Evolutionary conservation across 2,888 invertebrate genomes (phyloP), one percentile per base, ranked within the genome.

Genomic region (Epirrita christyi): DNA sequence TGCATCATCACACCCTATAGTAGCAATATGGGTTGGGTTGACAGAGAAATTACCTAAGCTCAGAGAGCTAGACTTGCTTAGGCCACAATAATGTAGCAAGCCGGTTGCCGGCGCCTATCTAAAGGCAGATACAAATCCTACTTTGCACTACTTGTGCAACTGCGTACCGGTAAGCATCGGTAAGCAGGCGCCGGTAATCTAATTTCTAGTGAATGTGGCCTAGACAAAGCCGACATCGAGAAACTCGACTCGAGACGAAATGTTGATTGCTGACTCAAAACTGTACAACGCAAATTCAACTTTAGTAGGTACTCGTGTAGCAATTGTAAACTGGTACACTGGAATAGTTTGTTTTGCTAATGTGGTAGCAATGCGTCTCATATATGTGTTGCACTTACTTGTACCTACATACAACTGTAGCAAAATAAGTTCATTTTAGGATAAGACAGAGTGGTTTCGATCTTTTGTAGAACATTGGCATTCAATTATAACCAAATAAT

Each of bases 41-140:
- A 69, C 69, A 68, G 65, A 69, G 65, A 70, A 72, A 72, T 75
- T 73, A 73, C 61, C 64, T 64, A 71, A 70, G 43, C 52, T 47
- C 44, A 52, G 57, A 34, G 52, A 44, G 32, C 15, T 38, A 41
- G 28, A 41, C 29, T 13, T 29, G 38, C 52, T 40, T 45, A 13
- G 15, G 13, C 6, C 14, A n/a, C 13, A 27, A 14, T 45, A 3
- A 34, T 21, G 6, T 11, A 40, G 45, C 45, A 53, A 53, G 6
- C 45, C 32, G 28, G 10, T 45, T 40, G 0, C 15, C 32, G 8
- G 21, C 11, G 11, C 21, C 2, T 32, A 32, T 6, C 7, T 10
- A 32, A n/a, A n/a, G n/a, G n/a, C n/a, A n/a, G n/a, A n/a, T n/a
- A n/a, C n/a, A n/a, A n/a, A n/a, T n/a, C n/a, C n/a, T n/a, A n/a